Percentiles rank a stretch among this genome's conserved stretches.
Evolutionary conservation across 1,140 invertebrate genomes (phyloP).

Genomic region (Caerostris darwini): DNA sequence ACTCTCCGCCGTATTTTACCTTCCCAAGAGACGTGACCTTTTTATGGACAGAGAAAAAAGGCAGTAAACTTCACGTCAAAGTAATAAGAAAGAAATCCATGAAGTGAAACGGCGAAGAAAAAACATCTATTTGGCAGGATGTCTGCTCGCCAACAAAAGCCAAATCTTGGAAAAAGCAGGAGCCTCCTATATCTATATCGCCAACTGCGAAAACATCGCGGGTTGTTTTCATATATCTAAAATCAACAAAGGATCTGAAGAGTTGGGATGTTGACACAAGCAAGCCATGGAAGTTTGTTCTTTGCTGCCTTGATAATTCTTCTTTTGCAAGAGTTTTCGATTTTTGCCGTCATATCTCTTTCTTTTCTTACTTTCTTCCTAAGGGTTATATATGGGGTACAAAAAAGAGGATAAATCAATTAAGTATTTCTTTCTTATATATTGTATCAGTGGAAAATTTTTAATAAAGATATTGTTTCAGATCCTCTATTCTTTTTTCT

Average conservation of each 20-base stretch:
- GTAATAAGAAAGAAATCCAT: slow-evolving; percentile 22
- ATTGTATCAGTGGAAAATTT: slow-evolving; percentile 25
- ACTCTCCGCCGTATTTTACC: not conserved
- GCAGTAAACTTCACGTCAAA: slow-evolving; percentile 5
- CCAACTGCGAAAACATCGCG: slow-evolving; percentile 44
- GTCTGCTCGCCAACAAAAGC: not conserved
- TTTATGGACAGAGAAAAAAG: not conserved
- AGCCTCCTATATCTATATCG: not conserved
- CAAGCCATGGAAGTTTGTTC: slow-evolving; percentile 21
- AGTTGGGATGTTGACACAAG: slow-evolving; percentile 60
- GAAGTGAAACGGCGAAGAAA: slow-evolving; percentile 2
- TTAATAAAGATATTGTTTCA: slow-evolving; percentile 57
- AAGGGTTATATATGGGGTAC: slow-evolving; percentile 13
- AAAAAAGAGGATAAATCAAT: slow-evolving; percentile 54
- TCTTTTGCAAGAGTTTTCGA: not conserved
- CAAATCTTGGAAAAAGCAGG: not conserved
- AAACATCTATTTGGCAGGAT: slow-evolving; percentile 6
- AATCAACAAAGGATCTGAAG: slow-evolving; percentile 67
- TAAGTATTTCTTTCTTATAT: slow-evolving; percentile 62
- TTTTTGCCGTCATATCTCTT: not conserved
- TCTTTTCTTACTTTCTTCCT: not conserved
- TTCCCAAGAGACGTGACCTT: not conserved
- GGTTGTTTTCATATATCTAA: slow-evolving; percentile 69
- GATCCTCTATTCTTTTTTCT: not conserved
- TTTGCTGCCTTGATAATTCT: slow-evolving; percentile 26